Evolutionary conservation across 2,888 invertebrate genomes (phyloP).

Genomic region (Malthinus flaveolus): DNA sequence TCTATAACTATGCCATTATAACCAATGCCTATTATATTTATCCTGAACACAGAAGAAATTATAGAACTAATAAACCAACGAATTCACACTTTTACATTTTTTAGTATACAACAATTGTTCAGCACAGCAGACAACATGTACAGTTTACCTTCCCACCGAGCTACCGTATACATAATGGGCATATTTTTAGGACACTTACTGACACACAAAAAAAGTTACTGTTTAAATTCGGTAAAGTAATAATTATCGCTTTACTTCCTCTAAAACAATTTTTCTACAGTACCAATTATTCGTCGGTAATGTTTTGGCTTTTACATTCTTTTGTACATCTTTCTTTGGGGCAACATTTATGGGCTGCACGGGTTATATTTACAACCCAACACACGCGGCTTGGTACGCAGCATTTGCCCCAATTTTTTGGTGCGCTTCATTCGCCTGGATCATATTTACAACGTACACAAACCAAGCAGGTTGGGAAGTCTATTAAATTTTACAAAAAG

Average conservation of each 20-base stretch:
- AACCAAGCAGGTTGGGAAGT: conserved; percentile 59
- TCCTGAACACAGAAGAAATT: neutral
- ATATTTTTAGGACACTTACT: conserved; percentile 64
- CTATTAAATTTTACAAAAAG: neutral
- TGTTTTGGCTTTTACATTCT: conserved; percentile 57
- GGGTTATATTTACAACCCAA: conserved; percentile 63
- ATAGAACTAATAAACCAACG: neutral
- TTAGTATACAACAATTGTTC: conserved; percentile 65
- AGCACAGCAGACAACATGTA: conserved; percentile 71
- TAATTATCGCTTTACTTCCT: conserved; percentile 5
- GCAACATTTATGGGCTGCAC: conserved; percentile 68
- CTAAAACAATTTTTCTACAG: conserved; percentile 43
- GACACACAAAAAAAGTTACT: conserved; percentile 53
- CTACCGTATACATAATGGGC: conserved; percentile 71
- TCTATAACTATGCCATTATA: too few relatives aligned
- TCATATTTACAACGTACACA: conserved; percentile 65
- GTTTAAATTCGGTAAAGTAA: conserved; percentile 12
- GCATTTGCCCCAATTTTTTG: conserved; percentile 72
- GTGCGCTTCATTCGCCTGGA: conserved; percentile 70
- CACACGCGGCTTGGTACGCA: conserved; percentile 69
- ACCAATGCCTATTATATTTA: too few relatives aligned
- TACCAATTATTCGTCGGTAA: conserved; percentile 60
- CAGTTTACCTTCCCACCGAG: conserved; percentile 66
- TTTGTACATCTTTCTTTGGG: conserved; percentile 61
- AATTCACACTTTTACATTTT: conserved; percentile 33